A percentile compares a stretch with the other conserved stretches of the same genome.
These are phyloP conservation scores for Cetoscarus ocellatus DNA, from an alignment of 2,797 vertebrate species.

Conservation along the genomic window DNA sequence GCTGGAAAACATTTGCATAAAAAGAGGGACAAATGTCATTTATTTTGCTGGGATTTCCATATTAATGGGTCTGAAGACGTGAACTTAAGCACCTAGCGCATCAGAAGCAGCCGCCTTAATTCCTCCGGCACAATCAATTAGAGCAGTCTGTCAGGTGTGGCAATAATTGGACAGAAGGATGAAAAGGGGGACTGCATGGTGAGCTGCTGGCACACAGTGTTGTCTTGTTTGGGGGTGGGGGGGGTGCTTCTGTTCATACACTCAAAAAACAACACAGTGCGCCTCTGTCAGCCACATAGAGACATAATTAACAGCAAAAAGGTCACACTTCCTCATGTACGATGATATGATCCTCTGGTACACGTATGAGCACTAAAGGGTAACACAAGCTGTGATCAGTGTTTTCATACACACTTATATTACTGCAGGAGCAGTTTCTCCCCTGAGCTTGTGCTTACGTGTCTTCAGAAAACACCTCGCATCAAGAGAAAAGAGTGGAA, in stretches of 20 bases:
- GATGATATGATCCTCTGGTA: slow-evolving; percentile 11
- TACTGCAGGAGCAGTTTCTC: too few species aligned
- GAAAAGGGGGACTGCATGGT: slow-evolving; percentile 32
- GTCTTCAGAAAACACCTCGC: too few species aligned
- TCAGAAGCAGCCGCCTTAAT: slow-evolving; percentile 53
- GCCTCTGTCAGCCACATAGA: slow-evolving; percentile 13
- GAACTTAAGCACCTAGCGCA: slow-evolving; percentile 62
- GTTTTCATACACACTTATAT: too few species aligned
- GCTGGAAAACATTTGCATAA: slow-evolving; percentile 56
- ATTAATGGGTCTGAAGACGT: slow-evolving; percentile 66
- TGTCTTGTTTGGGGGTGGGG: slow-evolving; percentile 3
- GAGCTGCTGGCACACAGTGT: slow-evolving; percentile 9
- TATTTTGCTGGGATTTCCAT: slow-evolving; percentile 74
- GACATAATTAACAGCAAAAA: slow-evolving; percentile 17
- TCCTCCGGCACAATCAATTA: slow-evolving; percentile 68
- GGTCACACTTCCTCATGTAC: not conserved
- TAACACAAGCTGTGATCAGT: too few species aligned
- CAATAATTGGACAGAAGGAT: slow-evolving; percentile 55
- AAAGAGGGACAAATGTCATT: slow-evolving; percentile 61
- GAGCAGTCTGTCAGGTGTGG: slow-evolving; percentile 70
- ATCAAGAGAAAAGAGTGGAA: too few species aligned
- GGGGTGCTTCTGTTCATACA: slow-evolving; percentile 28
- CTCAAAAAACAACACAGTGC: slow-evolving; percentile 28
- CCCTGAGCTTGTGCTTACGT: too few species aligned
- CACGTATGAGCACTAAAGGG: not conserved